Evolutionary conservation across 2,797 vertebrate species (phyloP).

Genomic region (Pseudochirops cupreus): DNA sequence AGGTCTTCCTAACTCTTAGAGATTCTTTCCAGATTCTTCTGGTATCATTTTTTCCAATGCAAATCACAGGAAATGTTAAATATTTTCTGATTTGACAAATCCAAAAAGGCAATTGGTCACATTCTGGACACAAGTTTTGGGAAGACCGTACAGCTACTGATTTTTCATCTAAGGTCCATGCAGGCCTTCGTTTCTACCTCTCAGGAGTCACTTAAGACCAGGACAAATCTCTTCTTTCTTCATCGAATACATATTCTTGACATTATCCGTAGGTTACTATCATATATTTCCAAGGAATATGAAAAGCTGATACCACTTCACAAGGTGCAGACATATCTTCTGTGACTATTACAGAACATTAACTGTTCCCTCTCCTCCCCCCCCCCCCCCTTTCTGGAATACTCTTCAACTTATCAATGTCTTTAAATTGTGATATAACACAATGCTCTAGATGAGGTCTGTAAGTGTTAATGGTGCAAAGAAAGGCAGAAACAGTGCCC

Average conservation of each 20-base stretch:
- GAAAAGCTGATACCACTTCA: not conserved
- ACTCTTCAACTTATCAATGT: not conserved
- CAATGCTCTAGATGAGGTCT: not conserved
- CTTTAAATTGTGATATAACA: not conserved
- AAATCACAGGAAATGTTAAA: not conserved
- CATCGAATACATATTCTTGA: not conserved
- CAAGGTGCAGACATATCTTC: not conserved
- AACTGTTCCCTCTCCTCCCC: not conserved
- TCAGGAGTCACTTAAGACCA: not conserved
- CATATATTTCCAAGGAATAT: not conserved
- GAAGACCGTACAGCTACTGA: not conserved
- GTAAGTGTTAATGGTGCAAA: not conserved
- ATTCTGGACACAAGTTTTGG: not conserved
- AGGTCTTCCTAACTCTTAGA: not conserved
- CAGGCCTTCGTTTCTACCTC: not conserved
- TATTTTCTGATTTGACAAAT: not conserved
- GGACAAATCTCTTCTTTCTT: not conserved
- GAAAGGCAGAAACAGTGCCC: not conserved
- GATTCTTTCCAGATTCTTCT: not conserved
- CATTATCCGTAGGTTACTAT: not conserved
- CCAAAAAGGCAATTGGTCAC: not conserved
- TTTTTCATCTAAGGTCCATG: not conserved
- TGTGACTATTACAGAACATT: not conserved
- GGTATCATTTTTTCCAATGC: not conserved
- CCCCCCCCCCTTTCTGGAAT: not conserved